Evolutionary conservation across 2,113 vertebrate genomes (phyloP), one percentile per base, ranked within the genome.

Genomic region (Narcine bancroftii): DNA sequence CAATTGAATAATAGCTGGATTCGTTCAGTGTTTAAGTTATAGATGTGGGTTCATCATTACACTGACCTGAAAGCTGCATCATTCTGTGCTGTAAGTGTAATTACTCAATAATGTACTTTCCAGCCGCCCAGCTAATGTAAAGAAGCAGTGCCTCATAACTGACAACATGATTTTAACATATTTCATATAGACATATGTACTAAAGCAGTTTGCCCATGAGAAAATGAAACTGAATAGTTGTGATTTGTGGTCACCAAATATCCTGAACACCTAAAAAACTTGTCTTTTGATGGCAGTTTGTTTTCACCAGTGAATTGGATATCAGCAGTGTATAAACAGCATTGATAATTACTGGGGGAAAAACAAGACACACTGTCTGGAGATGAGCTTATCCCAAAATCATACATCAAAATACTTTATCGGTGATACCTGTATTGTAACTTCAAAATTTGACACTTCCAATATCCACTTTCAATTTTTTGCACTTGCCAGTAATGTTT

Each of bases 21-120:
- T 94, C 93, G 92, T 93, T 95, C 95, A 95, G 94, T 95, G 94
- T 95, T 95, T 95, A 96, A 95, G 95, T 95, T 94, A 94, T 19
- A 1, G 93, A 93, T 93, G 93, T 93, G 94, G 95, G 75, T 93
- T 95, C 95, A 94, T 95, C 26, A 95, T 95, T 95, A 94, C 94
- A 92, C 95, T 94, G 93, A 93, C 94, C 94, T 95, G 0, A 92
- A 94, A 95, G 93, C 93, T 94, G 89, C 33, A 93, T 93, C 6
- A 83, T 77, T 92, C 93, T 94, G 92, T 94, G 93, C 92, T 94
- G 92, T 71, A 91, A 91, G 71, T 91, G 89, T 91, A 91, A 91
- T 91, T 69, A 91, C 26, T 33, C 24, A 69, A 91, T 66, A 56
- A 65, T 91, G 63, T 91, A 45, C n/a, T 91, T 91, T 65, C 89